Percentiles rank a stretch among this genome's conserved stretches.
Evolutionary conservation across 2,113 vertebrate genomes (phyloP).

Genomic region (Tauraco erythrolophus): DNA sequence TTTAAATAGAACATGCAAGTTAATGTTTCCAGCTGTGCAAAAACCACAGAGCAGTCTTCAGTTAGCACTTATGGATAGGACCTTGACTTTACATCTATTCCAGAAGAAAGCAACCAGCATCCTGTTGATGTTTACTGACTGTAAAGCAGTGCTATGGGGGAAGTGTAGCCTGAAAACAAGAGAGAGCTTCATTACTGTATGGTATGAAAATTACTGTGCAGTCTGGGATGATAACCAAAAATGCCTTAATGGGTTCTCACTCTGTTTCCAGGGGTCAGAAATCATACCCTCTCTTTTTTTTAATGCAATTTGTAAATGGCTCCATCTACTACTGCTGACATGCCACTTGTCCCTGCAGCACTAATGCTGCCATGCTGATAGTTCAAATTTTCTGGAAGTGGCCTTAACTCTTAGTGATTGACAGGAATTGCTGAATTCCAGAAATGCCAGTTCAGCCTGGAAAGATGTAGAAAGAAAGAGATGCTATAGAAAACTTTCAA

Average conservation of each 20-base stretch:
- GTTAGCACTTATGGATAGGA: background rate
- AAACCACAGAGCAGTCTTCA: background rate
- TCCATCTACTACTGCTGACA: slow-evolving; percentile 14
- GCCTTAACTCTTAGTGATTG: slow-evolving; percentile 34
- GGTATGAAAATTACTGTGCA: background rate
- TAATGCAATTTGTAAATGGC: slow-evolving; percentile 55
- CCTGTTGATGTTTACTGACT: background rate
- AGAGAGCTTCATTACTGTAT: background rate
- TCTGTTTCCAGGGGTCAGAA: slow-evolving; percentile 6
- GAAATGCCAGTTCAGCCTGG: background rate
- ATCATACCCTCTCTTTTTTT: background rate
- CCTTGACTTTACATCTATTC: background rate
- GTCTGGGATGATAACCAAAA: slow-evolving; percentile 33
- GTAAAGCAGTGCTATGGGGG: background rate
- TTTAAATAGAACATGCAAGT: background rate
- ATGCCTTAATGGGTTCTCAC: background rate
- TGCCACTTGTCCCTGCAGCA: slow-evolving; percentile 24
- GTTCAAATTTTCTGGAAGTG: slow-evolving; percentile 40
- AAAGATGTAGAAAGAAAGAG: background rate
- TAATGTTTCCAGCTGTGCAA: background rate
- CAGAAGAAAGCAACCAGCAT: background rate
- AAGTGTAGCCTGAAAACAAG: background rate
- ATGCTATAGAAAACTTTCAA: background rate
- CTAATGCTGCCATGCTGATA: slow-evolving; percentile 34
- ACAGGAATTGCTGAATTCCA: slow-evolving; percentile 22